Conservation (phyloP, 2,797 vertebrate genomes). For the Liparis tanakae region DNA sequence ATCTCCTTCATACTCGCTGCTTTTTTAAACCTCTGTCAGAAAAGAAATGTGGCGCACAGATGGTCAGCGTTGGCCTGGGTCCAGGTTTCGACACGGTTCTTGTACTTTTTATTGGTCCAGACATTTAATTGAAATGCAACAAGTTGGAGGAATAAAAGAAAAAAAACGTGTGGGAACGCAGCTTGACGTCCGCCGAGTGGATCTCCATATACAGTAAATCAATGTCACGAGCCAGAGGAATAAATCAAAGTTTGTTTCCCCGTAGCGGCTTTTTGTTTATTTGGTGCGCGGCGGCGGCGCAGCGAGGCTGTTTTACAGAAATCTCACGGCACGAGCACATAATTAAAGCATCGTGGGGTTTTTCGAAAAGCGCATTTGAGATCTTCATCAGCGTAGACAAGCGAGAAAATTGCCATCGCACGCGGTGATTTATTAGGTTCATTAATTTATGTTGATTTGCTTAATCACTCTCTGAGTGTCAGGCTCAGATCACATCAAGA, state of each 20-base stretch:
- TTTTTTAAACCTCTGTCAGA: conserved; percentile 68
- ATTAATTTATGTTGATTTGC: conserved; percentile 80
- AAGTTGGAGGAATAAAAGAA: conserved; percentile 38
- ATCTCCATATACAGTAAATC: conserved; percentile 52
- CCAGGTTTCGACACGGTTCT: conserved; percentile 50
- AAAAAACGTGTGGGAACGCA: conserved; percentile 19
- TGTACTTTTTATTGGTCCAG: conserved; percentile 49
- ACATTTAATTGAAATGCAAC: conserved; percentile 62
- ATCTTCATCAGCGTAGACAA: conserved; percentile 75
- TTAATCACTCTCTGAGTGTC: conserved; percentile 71
- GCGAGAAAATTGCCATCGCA: conserved; percentile 66
- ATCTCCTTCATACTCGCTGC: conserved; percentile 65
- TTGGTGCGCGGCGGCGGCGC: conserved; percentile 35
- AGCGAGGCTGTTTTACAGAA: conserved; percentile 67
- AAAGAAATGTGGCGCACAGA: conserved; percentile 77
- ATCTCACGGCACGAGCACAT: conserved; percentile 65
- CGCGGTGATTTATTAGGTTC: conserved; percentile 68
- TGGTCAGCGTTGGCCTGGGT: conserved; percentile 73
- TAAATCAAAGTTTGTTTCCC: conserved; percentile 72
- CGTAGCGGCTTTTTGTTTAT: conserved; percentile 61
- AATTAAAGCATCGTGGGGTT: conserved; percentile 71
- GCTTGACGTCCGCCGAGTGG: conserved; percentile 25
- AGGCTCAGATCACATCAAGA: conserved; percentile 70
- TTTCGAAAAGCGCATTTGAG: conserved; percentile 61
- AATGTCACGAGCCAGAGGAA: conserved; percentile 63